phyloP scores from a whole-genome alignment of 2,113 vertebrate genomes.

The Engystomops pustulosus region DNA sequence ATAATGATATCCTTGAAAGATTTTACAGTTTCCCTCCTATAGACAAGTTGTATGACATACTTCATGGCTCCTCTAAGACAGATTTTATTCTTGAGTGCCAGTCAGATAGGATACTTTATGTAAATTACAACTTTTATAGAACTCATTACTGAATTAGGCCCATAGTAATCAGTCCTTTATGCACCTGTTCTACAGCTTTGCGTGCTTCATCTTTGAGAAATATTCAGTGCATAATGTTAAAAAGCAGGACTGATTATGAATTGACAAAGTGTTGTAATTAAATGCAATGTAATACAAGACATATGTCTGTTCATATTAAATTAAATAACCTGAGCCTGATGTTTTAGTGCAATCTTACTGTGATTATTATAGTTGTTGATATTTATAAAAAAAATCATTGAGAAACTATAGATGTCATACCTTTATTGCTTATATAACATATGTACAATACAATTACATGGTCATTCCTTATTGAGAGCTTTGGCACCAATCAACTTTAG shows the following conservation, averaged over 20 bases:
- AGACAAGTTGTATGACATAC: conserved; percentile 50
- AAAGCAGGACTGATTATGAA: conserved; percentile 55
- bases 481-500: too few species aligned
- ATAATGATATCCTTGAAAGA: conserved; percentile 50
- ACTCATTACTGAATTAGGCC: conserved; percentile 57
- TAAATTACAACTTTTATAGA: conserved; percentile 59
- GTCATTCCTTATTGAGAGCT: too few species aligned
- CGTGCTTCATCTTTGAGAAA: conserved; percentile 51
- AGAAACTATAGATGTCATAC: too few species aligned
- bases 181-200: conserved; percentile 55
- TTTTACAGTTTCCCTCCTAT: conserved; percentile 38
- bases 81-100: conserved; percentile 55
- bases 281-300: conserved; percentile 41
- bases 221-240: conserved; percentile 53
- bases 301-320: conserved; percentile 47
- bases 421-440: too few species aligned
- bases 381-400: too few species aligned
- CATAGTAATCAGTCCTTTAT: conserved; percentile 57
- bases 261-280: conserved; percentile 52
- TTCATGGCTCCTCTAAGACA: conserved; percentile 55
- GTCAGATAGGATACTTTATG: conserved; percentile 59
- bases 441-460: too few species aligned
- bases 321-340: conserved; percentile 27
- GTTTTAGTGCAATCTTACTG: not conserved
- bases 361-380: too few species aligned